Evolutionary conservation across 2,113 vertebrate genomes (phyloP), one percentile per base, ranked within the genome.

Genomic region (Stegostoma tigrinum): DNA sequence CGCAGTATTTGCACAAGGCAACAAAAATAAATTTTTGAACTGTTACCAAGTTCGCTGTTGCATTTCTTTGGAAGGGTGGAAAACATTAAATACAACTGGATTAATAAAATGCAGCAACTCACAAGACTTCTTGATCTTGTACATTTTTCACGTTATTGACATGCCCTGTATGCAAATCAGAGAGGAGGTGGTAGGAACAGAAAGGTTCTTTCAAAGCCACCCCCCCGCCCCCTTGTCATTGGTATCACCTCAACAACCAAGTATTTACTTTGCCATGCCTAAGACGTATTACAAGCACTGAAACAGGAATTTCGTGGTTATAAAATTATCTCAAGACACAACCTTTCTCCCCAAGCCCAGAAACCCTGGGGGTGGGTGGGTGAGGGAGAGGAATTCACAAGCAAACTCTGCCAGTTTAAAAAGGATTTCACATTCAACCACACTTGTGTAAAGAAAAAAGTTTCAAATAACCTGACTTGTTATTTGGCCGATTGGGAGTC

Each of bases 1-100:
- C 45, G 67, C 93, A 94, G 66, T 70, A 70, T 70, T 68, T 48
- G 70, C 66, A 94, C 38, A 94, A 94, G 66, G 66, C 94, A 95
- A 95, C 94, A 95, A 45, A 95, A 70, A 95, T 75, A 95, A 95
- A 72, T 68, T 95, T 61, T 95, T 95, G 94, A 75, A 72, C 70
- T 95, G 24, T 48, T 95, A 68, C 94, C 94, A 95, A 95, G 61
- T 70, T 70, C n/a, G 64, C 66, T 94, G 91, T 21, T 48, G 48
- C 48, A 48, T 3, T 48, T 48, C 48, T 48, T 42, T 94, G 38
- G 38, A 94, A 94, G 66, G 42, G 67, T 95, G 10, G 38, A 27
- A 27, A 95, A 95, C 5, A 70, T 75, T 17, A 95, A 48, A 72
- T 75, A 95, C 68, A 10, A 72, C 12, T 15, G 45, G 24, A 72